Base-by-base conservation (phyloP, 35 echinoderm and acorn worm genomes). In the Nesometra sesokonis region DNA sequence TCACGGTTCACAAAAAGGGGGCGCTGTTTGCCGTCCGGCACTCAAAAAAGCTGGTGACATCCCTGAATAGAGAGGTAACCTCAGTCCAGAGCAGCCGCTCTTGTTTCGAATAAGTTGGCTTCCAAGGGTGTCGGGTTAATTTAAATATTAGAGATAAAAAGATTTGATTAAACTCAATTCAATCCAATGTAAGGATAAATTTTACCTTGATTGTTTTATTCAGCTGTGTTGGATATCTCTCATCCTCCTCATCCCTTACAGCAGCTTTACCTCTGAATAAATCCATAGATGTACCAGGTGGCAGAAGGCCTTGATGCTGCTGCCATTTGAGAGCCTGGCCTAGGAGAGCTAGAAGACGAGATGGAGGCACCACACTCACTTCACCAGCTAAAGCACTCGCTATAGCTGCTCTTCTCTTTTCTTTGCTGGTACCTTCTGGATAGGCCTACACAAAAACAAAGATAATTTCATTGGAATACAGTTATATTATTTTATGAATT, bases 241-340 rank as follows among this genome's bases (percentile, higher is more conserved):
- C 95, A 77, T 94, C 95, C 76, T 98, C 95, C 37, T 98, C 95
- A 90, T 98, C 95, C 33, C 92, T 90, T 31, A 98, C 95, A 31
- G 95, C 95, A 78, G 95, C 95, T 87, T 98, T 98, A 89, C 95
- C 95, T 40, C 92, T 43, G 89, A 98, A 98, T 77, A 98, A 86
- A 98, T 98, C 95, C 29, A 98, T 91, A 33, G 92, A 94, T 4
- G 90, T 88, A 31, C 95, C 95, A 31, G 95, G 95, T 17, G 95
- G 95, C 40, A 98, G 32, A 21, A 98, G 79, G 30, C 95, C 95
- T 88, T 98, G 95, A 40, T 98, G 95, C 46, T 98, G 95, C 81
- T 98, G 95, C 95, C 95, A 98, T 79, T 98, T 98, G 23, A 98
- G 89, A 33, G 95, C 92, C 36, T 98, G 95, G 36, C 95, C 95